Base-by-base conservation (phyloP, 2,888 invertebrate species). In the Drosophila paucipuncta region DNA sequence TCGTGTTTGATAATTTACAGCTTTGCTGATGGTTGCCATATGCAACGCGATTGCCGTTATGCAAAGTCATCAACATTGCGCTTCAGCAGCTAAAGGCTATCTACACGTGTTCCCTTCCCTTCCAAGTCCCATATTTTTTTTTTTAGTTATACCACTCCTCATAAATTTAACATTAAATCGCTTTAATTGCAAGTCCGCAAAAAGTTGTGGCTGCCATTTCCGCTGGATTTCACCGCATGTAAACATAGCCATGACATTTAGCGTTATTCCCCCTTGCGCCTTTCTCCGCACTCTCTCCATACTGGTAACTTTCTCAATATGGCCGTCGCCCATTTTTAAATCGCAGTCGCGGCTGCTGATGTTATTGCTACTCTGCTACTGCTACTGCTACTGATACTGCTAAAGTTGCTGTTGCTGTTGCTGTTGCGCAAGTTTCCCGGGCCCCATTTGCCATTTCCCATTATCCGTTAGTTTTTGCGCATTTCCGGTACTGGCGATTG, bases 171-270 rank as follows among this genome's bases (percentile, higher is more conserved):
- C 82, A 88, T 89, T 82, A 80, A 85, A 88, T 85, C 80, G 82
- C 74, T 76, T 77, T 86, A 78, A 84, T 88, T 85, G 80, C 83
- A 57, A 69, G 61, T 62, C 70, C 52, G 62, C 70, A 65, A 75
- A 85, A 73, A 84, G 79, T 76, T 86, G 83, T 76, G 79, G 79
- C 82, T 76, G 76, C 74, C 83, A 83, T 83, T 89, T 86, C 86
- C 89, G 89, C 75, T 83, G 87, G 79, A 66, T 89, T 85, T 83
- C 82, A 86, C 85, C 91, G 90, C 92, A 90, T 91, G 91, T 91
- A 89, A 92, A 91, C 89, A 87, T 85, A 92, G 84, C 92, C 91
- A 88, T 91, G 92, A 92, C 91, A 91, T 92, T 91, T 90, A 82
- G 83, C 85, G 84, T 87, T 80, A 85, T 84, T 80, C 72, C 65